Evolutionary conservation across 2,888 invertebrate genomes (phyloP).

Genomic region (Philhelius pedissequus): DNA sequence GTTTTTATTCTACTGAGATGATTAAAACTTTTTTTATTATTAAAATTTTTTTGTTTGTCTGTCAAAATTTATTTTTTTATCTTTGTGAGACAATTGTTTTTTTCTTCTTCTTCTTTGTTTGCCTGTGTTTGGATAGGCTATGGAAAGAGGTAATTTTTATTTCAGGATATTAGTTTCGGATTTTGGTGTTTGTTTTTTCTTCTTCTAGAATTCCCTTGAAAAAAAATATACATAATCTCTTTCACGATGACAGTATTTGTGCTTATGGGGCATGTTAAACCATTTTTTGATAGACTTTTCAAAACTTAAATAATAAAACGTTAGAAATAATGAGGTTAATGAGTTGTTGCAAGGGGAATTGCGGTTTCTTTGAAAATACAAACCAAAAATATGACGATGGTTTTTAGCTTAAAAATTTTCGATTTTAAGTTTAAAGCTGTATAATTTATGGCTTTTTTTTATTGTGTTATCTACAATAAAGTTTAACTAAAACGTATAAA

Average conservation of each 20-base stretch:
- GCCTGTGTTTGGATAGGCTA: background rate
- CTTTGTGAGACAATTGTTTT: background rate
- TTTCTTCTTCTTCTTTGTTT: background rate
- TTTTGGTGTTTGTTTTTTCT: slow-evolving; percentile 2
- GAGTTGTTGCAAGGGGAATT: background rate
- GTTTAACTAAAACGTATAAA: no score
- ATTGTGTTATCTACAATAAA: no score
- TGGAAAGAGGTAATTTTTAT: slow-evolving; percentile 1
- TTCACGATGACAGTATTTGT: background rate
- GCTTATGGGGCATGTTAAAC: background rate
- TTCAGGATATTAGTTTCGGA: background rate
- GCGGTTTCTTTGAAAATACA: no score
- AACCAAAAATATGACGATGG: no score
- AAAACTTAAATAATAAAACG: background rate
- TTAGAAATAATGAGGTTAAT: background rate
- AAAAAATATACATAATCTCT: background rate
- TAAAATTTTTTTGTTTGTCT: slow-evolving; percentile 15
- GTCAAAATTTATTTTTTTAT: slow-evolving; percentile 37
- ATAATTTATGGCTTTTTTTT: no score
- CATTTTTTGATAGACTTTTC: background rate
- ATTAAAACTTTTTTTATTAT: slow-evolving; percentile 49
- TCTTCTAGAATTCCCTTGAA: background rate
- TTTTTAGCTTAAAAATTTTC: no score
- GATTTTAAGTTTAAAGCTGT: no score
- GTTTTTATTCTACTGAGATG: slow-evolving; percentile 15